Percentiles rank a stretch among this genome's conserved stretches.
Conservation (phyloP, 2,797 vertebrate species). For the Lacerta viridis region DNA sequence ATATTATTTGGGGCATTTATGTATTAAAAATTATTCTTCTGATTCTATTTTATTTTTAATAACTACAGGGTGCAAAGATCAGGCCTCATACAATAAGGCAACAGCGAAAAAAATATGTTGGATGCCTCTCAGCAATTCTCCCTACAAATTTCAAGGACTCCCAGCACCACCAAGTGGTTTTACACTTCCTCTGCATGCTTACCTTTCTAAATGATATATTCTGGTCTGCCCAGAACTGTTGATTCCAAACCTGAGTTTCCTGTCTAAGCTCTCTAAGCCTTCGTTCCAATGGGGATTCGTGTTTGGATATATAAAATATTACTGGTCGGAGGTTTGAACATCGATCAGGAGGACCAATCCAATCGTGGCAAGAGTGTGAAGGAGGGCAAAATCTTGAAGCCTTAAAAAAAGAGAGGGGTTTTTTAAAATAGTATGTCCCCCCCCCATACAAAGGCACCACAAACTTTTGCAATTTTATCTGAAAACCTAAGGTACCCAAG, state of each 20-base stretch:
- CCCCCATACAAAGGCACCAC: neutral
- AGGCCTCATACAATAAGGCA: neutral
- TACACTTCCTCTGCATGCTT: neutral
- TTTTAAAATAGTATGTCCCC: neutral
- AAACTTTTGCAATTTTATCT: neutral
- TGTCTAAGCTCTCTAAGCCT: constrained; percentile 88
- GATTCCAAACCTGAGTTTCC: constrained; percentile 93
- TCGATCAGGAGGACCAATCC: constrained; percentile 93
- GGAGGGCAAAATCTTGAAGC: constrained; percentile 82
- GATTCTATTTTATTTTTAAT: neutral
- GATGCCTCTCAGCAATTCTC: neutral
- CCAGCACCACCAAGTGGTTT: constrained; percentile 51
- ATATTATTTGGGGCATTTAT: neutral
- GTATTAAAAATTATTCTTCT: rapidly evolving
- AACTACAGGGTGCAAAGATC: neutral
- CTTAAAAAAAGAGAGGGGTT: constrained; percentile 65
- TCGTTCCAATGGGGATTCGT: constrained; percentile 86
- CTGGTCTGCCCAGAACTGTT: constrained; percentile 90
- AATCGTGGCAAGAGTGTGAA: constrained; percentile 85
- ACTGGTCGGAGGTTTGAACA: constrained; percentile 91
- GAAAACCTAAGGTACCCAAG: neutral
- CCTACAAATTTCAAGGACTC: neutral
- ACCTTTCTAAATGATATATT: constrained; percentile 88
- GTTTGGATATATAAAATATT: constrained; percentile 83
- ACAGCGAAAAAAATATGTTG: neutral